phyloP scores from a whole-genome alignment of 2,888 invertebrate genomes.

The Ligdia adustata region DNA sequence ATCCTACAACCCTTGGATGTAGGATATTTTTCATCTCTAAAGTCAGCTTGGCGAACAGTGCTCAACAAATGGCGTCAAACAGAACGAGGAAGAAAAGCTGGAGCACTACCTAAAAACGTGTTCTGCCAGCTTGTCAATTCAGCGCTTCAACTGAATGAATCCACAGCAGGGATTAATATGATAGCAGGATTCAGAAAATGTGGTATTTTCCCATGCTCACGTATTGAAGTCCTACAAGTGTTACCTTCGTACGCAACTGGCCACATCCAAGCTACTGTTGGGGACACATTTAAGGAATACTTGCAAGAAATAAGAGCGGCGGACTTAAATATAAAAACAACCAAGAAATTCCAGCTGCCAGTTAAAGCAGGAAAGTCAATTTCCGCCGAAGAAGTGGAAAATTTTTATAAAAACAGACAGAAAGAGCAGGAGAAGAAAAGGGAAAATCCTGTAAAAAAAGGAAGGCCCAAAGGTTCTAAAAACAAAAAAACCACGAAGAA shows the following conservation, averaged over 20 bases:
- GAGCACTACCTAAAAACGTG: conserved; percentile 25
- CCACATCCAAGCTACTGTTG: conserved; percentile 20
- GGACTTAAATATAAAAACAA: conserved; percentile 25
- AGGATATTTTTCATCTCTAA: conserved; percentile 29
- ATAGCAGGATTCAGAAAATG: conserved; percentile 32
- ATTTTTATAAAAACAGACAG: conserved; percentile 25
- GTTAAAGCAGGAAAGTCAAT: conserved; percentile 30
- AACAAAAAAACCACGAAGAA: conserved; percentile 7
- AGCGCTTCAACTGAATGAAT: conserved; percentile 21
- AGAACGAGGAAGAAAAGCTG: conserved; percentile 23
- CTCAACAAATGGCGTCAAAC: conserved; percentile 28
- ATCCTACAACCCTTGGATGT: conserved; percentile 30
- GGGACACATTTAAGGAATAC: conserved; percentile 28
- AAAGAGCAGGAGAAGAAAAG: conserved; percentile 21
- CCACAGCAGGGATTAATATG: conserved; percentile 29
- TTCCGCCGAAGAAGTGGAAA: conserved; percentile 30
- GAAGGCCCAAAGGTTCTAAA: conserved; percentile 8
- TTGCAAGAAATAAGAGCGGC: conserved; percentile 27
- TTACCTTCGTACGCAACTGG: conserved; percentile 29
- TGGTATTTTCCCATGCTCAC: conserved; percentile 29
- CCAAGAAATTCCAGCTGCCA: conserved; percentile 30
- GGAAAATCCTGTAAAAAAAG: conserved; percentile 19
- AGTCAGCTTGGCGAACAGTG: conserved; percentile 25
- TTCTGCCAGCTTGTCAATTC: conserved; percentile 28
- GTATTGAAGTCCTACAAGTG: conserved; percentile 22